Base-by-base conservation (phyloP, 2,888 invertebrate species). In the Nomada fabriciana region DNA sequence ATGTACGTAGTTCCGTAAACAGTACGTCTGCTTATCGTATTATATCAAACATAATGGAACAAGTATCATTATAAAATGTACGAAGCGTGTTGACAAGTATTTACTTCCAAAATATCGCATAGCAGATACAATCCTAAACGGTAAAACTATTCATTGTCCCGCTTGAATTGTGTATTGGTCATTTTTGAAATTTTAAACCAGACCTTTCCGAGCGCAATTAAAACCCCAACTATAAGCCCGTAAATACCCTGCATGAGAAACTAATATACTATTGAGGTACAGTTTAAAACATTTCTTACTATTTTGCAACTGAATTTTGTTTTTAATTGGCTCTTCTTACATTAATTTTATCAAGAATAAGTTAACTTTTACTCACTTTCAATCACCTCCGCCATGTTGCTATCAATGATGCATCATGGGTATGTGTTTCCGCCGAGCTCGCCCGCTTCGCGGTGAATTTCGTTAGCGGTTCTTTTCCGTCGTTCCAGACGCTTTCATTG, bases 321-420 rank as follows among this genome's bases (percentile, higher is more conserved):
- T 86, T 86, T 83, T 60, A 47, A 18, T 55, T 47, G 68, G 53
- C 43, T 81, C 88, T 85, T 79, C 77, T 81, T 73, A 57, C 80
- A 74, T 82, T 84, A 88, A 89, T 90, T 90, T 86, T 76, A 77
- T 71, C 83, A 89, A 89, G 87, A 92, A 92, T 93, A 91, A 94
- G 91, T 91, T 92, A 94, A 94, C 94, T 92, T 94, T 94, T 95
- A 96, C 96, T 96, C 95, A 96, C 96, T 96, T 96, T 96, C 96
- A 95, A 96, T 96, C 95, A 95, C 95, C 95, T 96, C 96, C 96
- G 97, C 97, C 97, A 97, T 97, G 95, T 97, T 97, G 96, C 95
- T 95, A 95, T 95, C 81, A 85, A 94, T 92, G 92, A 89, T 92
- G 92, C 91, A 91, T 93, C 89, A 87, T 91, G 92, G 91, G 91